phyloP scores from a whole-genome alignment of 2,888 invertebrate genomes.

The Quadroppia sp. region DNA sequence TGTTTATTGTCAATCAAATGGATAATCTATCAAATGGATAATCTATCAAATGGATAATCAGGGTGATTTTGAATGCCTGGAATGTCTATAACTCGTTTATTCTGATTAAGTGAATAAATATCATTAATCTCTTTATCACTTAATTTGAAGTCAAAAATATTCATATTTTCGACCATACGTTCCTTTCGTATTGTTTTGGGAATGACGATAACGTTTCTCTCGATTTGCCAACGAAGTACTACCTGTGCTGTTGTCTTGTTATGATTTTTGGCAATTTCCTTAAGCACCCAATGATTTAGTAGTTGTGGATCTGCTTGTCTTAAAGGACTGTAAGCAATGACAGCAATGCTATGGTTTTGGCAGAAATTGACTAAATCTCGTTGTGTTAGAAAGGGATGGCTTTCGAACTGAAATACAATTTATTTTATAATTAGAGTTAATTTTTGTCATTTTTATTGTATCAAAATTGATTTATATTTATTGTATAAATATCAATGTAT shows the following conservation, averaged over 20 bases:
- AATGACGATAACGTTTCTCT: slow-evolving; percentile 23
- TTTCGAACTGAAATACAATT: slow-evolving; percentile 15
- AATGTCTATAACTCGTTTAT: slow-evolving; percentile 11
- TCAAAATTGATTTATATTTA: too few relatives aligned
- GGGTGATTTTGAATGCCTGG: background rate
- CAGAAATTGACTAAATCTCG: slow-evolving; percentile 34
- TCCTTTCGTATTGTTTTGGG: slow-evolving; percentile 5
- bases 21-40: too few relatives aligned
- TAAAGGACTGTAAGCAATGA: slow-evolving; percentile 41
- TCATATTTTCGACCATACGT: slow-evolving; percentile 28
- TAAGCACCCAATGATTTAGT: slow-evolving; percentile 5
- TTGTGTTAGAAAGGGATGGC: slow-evolving; percentile 36
- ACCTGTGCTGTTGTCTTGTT: slow-evolving; percentile 28
- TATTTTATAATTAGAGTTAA: background rate
- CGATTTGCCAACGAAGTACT: slow-evolving; percentile 26
- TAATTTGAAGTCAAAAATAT: slow-evolving; percentile 32
- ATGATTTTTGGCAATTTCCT: slow-evolving; percentile 30
- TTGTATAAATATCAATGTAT: too few relatives aligned
- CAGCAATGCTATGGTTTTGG: background rate
- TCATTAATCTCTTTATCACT: slow-evolving; percentile 20
- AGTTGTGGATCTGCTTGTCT: background rate
- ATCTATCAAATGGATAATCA: slow-evolving; percentile 38
- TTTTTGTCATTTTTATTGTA: background rate
- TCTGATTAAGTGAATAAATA: slow-evolving; percentile 10
- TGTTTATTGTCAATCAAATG: too few relatives aligned